Base-by-base conservation (phyloP, 2,888 invertebrate species). In the Melangyna quadrimaculata region DNA sequence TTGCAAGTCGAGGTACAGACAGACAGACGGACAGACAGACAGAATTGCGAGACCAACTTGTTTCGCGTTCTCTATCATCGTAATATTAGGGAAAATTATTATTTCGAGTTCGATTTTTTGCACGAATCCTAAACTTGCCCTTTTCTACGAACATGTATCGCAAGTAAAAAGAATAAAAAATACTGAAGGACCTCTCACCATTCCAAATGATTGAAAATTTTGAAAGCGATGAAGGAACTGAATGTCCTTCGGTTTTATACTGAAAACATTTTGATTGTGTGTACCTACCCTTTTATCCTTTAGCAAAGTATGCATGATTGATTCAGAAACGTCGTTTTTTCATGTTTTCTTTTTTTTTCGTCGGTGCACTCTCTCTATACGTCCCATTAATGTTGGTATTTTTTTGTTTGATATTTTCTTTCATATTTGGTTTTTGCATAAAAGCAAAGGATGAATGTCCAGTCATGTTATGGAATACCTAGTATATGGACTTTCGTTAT, bases 181-280 rank as follows among this genome's bases (percentile, higher is more conserved):
- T 19, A 48, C 35, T 57, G 37, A 45, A 65, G 35, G 67, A 51
- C 48, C 72, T 65, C 19, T 53, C n/a, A n/a, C 61, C 77, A 48
- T 55, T 74, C 69, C 67, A 48, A 72, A 80, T 84, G 84, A 84
- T 84, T 80, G 80, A 75, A 84, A 79, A 77, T 72, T 72, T 84
- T 75, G 77, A 84, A 48, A 84, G 80, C 79, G 53, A 55, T 77
- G 80, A 84, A 79, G 71, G 73, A 69, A 78, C 55, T 32, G 37
- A 79, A 80, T 67, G 80, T 84, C 80, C 84, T 84, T 77, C 67
- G 75, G 53, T 79, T 74, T 59, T 71, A 19, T 35, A 45, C 80
- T 72, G 75, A 84, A 84, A 84, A 84, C 80, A 84, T 79, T 80
- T 79, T 80, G 80, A 84, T 84, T 75, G 84, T 84, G 17, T 14